Percentiles rank a stretch among this genome's conserved stretches.
phyloP scores from a whole-genome alignment of 2,797 vertebrate genomes.

The Cossypha niveicapilla region DNA sequence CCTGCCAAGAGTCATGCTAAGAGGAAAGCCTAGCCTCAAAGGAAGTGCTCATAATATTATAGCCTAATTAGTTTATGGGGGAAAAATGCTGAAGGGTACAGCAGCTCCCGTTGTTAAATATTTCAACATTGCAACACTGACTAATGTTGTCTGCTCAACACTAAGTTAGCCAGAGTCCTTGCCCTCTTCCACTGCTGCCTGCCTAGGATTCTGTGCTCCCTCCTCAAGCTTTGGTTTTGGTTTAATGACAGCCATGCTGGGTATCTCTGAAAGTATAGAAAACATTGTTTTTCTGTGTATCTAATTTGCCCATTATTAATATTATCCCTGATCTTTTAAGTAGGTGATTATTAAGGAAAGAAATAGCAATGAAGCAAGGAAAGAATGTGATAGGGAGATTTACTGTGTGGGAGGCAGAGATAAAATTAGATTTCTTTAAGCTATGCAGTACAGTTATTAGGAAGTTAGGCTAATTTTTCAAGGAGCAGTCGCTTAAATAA shows the following conservation, averaged over 20 bases:
- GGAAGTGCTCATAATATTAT: constrained; percentile 27
- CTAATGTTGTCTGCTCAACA: neutral
- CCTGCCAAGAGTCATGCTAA: constrained; percentile 4
- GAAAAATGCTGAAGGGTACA: constrained; percentile 40
- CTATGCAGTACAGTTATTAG: constrained; percentile 55
- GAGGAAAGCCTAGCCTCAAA: constrained; percentile 4
- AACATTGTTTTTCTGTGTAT: constrained; percentile 29
- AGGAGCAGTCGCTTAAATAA: constrained; percentile 44
- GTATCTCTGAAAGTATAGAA: constrained; percentile 3
- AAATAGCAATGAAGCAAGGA: constrained; percentile 48
- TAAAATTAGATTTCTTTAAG: constrained; percentile 71
- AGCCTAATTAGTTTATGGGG: constrained; percentile 51
- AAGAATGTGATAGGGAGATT: constrained; percentile 49
- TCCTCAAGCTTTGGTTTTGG: neutral
- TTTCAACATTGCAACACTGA: neutral
- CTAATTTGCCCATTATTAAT: constrained; percentile 59
- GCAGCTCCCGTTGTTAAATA: neutral
- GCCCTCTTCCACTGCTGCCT: neutral
- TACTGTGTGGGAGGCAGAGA: constrained; percentile 58
- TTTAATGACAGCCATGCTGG: constrained; percentile 7
- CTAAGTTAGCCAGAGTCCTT: neutral
- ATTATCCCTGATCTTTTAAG: constrained; percentile 53
- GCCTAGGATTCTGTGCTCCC: neutral
- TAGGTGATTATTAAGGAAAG: constrained; percentile 59
- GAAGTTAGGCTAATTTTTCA: constrained; percentile 61